Evolutionary conservation across 2,888 invertebrate species (phyloP).

Genomic region (Sinodicranocentrus sp.): DNA sequence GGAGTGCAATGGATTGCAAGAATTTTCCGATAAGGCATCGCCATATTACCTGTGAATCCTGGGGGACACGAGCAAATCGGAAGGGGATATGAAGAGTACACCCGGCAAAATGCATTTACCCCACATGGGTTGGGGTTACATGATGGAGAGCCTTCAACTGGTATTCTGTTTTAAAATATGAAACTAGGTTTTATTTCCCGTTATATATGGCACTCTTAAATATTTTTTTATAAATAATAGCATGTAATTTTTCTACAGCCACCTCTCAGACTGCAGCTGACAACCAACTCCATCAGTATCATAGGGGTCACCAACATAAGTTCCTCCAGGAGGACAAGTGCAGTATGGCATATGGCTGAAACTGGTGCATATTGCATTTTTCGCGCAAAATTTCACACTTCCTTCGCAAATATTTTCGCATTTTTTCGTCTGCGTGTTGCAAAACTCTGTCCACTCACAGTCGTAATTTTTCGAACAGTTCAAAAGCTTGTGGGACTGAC

Average conservation of each 20-base stretch:
- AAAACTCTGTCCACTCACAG: conserved; percentile 82
- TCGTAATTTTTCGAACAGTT: conserved; percentile 79
- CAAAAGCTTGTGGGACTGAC: conserved; percentile 71
- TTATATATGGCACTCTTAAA: too few relatives aligned
- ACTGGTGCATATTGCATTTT: conserved; percentile 83
- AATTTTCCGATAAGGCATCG: too few relatives aligned
- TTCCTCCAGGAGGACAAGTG: conserved; percentile 44
- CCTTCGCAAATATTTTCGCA: conserved; percentile 83
- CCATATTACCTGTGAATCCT: conserved; percentile 43
- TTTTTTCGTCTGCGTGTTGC: conserved; percentile 83
- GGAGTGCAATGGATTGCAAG: neutral
- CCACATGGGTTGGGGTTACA: conserved; percentile 56
- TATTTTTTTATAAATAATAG: too few relatives aligned
- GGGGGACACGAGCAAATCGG: conserved; percentile 49
- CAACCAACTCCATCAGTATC: conserved; percentile 41
- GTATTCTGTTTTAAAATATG: too few relatives aligned
- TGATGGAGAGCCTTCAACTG: conserved; percentile 34
- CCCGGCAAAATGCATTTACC: conserved; percentile 38
- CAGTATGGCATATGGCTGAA: conserved; percentile 71
- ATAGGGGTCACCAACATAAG: conserved; percentile 57
- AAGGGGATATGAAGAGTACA: conserved; percentile 42
- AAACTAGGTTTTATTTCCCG: too few relatives aligned
- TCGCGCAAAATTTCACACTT: conserved; percentile 83
- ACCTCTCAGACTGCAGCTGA: conserved; percentile 41
- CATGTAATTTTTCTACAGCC: neutral